Base-by-base conservation (phyloP, 2,113 vertebrate species). In the Odocoileus hemionus region DNA sequence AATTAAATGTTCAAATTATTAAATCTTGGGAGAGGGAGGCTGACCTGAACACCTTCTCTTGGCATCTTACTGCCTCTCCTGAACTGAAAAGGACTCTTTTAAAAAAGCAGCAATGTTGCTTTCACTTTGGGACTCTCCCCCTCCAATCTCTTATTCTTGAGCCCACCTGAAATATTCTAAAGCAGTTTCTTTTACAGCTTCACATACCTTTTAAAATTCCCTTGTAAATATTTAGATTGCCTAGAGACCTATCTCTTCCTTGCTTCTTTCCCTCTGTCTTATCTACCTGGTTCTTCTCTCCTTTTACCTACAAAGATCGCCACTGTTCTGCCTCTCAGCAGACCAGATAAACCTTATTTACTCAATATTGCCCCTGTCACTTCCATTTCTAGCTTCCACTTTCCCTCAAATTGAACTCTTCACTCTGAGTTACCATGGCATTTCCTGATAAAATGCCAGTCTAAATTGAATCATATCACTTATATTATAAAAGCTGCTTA, bases 401-500 rank as follows among this genome's bases (percentile, higher is more conserved):
- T 95, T 89, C 36, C 86, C 57, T 84, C 33, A 55, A 82, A 94
- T 25, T 55, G 70, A 94, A 58, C 52, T 61, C 47, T 74, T 90
- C 33, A 54, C 19, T 70, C 78, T 52, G 1, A 1, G 70, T 96
- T 91, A 61, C 90, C 23, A n/a, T 84, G 60, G 36, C 58, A 14
- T 78, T 21, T 82, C 61, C 25, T 36, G n/a, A 95, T 43, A 86
- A 95, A 78, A 91, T 58, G 79, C 50, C 45, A 78, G 14, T 50
- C 83, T 83, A 58, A 50, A 17, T n/a, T 67, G 57, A 21, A 17
- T 82, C 67, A 85, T 67, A 52, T 80, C 47, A 23, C 50, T 25
- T 28, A 28, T 91, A 39, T 92, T 96, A 80, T 89, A 84, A 94
- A 89, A 88, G 33, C 12, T 89, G 57, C 76, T 94, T 83, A 70